Evolutionary conservation across 2,888 invertebrate species (phyloP).

Genomic region (Pristionchus mayeri): DNA sequence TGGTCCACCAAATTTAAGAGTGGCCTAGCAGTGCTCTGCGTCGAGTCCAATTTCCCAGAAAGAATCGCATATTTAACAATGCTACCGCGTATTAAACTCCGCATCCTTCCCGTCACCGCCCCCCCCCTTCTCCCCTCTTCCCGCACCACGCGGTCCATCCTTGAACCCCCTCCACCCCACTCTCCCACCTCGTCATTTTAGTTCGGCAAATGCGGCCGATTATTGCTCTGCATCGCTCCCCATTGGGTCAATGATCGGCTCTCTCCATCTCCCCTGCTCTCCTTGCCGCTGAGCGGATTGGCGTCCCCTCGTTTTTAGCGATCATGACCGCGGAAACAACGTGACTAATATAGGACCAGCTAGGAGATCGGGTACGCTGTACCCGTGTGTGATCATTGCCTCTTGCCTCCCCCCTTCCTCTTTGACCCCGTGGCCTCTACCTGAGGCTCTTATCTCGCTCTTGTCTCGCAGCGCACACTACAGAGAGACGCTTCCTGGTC

Average conservation of each 20-base stretch:
- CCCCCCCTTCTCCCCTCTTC: not conserved
- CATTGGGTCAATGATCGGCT: not conserved
- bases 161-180: not conserved
- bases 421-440: not conserved
- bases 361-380: too few species aligned
- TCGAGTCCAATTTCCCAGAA: too few species aligned
- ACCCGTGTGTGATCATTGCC: not conserved
- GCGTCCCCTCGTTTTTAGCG: not conserved
- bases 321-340: not conserved
- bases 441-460: not conserved
- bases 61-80: too few species aligned
- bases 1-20: too few species aligned
- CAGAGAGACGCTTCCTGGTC: not conserved
- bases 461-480: not conserved
- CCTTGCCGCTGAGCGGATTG: too few species aligned
- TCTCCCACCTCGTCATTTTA: not conserved
- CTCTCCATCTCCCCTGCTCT: not conserved
- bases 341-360: not conserved
- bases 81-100: too few species aligned
- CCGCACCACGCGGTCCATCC: not conserved
- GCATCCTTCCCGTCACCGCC: not conserved
- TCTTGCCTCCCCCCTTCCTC: not conserved
- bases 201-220: constrained; percentile 21
- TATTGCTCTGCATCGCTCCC: not conserved
- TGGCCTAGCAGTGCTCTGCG: too few species aligned